Evolutionary conservation across 35 echinoderm and acorn worm species (phyloP).

Genomic region (Chiridota heheva): DNA sequence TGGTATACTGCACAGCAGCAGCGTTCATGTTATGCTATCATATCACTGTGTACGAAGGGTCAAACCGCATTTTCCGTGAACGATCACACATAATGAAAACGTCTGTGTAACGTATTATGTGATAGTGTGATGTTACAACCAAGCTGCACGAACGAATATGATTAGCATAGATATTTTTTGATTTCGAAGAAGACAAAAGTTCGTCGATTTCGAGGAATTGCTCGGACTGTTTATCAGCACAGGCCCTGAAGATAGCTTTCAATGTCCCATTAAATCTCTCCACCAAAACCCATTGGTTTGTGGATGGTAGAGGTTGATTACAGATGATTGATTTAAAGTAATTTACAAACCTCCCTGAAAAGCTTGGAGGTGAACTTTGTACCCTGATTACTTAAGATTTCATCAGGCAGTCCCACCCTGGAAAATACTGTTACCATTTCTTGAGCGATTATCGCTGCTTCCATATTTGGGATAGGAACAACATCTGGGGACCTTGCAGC

Average conservation of each 20-base stretch:
- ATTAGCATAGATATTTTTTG: no score
- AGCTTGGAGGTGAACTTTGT: slow-evolving; percentile 15
- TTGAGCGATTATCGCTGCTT: not conserved
- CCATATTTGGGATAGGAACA: not conserved
- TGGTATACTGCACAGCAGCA: no score
- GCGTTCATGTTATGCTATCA: no score
- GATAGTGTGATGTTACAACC: no score
- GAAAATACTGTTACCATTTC: slow-evolving; percentile 13
- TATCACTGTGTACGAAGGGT: no score
- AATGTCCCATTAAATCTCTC: slow-evolving; percentile 33
- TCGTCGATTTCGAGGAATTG: no score
- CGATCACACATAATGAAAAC: no score
- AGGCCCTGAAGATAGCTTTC: slow-evolving; percentile 12
- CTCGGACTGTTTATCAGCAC: not conserved
- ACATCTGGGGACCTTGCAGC: slow-evolving; percentile 6
- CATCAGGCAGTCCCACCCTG: slow-evolving; percentile 1
- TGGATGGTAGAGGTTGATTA: slow-evolving; percentile 25
- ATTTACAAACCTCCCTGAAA: not conserved
- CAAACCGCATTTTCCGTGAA: no score
- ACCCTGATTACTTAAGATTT: slow-evolving; percentile 17
- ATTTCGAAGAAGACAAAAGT: no score
- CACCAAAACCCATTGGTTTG: slow-evolving; percentile 17
- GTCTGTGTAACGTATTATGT: no score
- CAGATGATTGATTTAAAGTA: not conserved
- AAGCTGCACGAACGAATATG: no score